Base-by-base conservation (phyloP, 2,113 vertebrate species). In the Carassius carassius region DNA sequence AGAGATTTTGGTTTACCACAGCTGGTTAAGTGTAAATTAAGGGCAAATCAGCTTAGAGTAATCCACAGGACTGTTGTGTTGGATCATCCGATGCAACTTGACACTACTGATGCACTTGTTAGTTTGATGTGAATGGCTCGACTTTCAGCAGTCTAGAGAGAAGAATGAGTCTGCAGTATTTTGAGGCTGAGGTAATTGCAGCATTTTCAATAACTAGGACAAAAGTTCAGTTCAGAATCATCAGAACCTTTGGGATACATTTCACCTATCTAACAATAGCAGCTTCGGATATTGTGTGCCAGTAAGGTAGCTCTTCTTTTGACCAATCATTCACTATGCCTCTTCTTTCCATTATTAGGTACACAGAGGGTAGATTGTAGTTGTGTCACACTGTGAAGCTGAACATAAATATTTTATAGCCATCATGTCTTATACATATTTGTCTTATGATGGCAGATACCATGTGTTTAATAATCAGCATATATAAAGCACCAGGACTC, bases 31-130 rank as follows among this genome's bases (percentile, higher is more conserved):
- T 70, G 62, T 58, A 87, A 78, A 78, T 85, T 85, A 82, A 58
- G 67, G 80, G 83, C 44, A 87, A 85, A 79, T 82, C 86, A 83
- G 74, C 74, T 87, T 83, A 85, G 58, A 85, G 56, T 83, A 87
- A 87, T 87, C 83, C 79, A 58, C 79, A 78, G 74, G 41, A 80
- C 84, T 87, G 78, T 85, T 84, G 63, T 85, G 73, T 81, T 85
- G 83, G 83, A 82, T 82, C 83, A 87, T 80, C 65, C 67, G 56
- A 87, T 75, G 73, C 74, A 87, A 87, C 37, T 60, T 77, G 83
- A 82, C 83, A 81, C 70, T 47, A 84, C 35, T 86, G 84, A 13
- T 87, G 78, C 63, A 58, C 84, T 83, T 82, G 79, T 85, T 85
- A 80, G 67, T 87, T 85, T 54, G 69, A 84, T 82, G 72, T 9